phyloP scores from a whole-genome alignment of 1,140 invertebrate species.

The Forficula auricularia region DNA sequence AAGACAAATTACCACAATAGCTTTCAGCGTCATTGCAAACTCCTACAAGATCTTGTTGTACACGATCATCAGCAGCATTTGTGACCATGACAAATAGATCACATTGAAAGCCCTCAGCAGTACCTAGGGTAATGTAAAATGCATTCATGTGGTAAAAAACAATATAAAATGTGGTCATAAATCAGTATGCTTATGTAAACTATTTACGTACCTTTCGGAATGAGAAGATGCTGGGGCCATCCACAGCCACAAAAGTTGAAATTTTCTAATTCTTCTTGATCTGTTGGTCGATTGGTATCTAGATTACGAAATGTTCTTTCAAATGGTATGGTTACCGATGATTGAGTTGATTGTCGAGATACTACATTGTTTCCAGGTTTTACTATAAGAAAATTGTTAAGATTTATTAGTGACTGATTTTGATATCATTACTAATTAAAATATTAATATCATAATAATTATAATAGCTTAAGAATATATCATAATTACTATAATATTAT shows the following conservation, averaged over 20 bases:
- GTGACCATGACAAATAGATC: conserved; percentile 33
- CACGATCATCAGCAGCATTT: conserved; percentile 23
- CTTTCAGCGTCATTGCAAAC: conserved; percentile 42
- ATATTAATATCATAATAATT: neutral
- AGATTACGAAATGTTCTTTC: conserved; percentile 43
- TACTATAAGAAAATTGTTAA: conserved; percentile 30
- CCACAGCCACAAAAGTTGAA: conserved; percentile 40
- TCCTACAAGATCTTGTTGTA: conserved; percentile 7
- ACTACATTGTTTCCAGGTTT: conserved; percentile 35
- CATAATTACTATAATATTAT: too few species aligned
- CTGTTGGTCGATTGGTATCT: conserved; percentile 22
- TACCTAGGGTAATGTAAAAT: conserved; percentile 15
- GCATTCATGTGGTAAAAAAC: too few species aligned
- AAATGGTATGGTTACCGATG: conserved; percentile 45
- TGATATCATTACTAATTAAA: neutral
- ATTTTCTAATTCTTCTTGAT: conserved; percentile 16
- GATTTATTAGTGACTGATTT: neutral
- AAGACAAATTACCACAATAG: conserved; percentile 29
- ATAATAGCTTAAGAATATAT: neutral
- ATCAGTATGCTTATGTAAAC: too few species aligned
- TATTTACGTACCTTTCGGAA: conserved; percentile 24
- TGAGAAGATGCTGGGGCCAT: conserved; percentile 32
- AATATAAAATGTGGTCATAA: too few species aligned
- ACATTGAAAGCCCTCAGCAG: conserved; percentile 23
- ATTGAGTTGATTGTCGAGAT: conserved; percentile 32